phyloP scores from a whole-genome alignment of 1,140 invertebrate genomes.

The Chironomus tepperi region DNA sequence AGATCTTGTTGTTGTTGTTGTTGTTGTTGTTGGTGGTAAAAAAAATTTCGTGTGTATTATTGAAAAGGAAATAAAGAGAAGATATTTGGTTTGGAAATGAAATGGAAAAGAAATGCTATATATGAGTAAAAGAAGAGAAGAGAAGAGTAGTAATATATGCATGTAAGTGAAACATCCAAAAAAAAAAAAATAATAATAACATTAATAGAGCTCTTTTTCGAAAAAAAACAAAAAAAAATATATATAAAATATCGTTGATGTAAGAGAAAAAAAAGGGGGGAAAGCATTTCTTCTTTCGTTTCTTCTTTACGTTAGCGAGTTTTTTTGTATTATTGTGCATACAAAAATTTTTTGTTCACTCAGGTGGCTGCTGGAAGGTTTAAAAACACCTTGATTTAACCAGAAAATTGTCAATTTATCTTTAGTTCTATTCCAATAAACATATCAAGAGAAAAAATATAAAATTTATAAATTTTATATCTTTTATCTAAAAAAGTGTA shows the following conservation, averaged over 20 bases:
- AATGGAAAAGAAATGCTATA: neutral
- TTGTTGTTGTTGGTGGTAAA: neutral
- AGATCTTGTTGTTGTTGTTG: neutral
- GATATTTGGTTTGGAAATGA: neutral
- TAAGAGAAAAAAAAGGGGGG: neutral
- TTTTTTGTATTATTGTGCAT: constrained; percentile 18
- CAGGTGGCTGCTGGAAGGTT: constrained; percentile 17
- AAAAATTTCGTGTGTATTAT: neutral
- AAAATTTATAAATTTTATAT: constrained; percentile 23
- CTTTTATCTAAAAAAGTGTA: constrained; percentile 22
- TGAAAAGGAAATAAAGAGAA: constrained; percentile 8
- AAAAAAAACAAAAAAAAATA: neutral
- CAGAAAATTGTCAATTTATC: constrained; percentile 22
- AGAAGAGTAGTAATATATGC: constrained; percentile 12
- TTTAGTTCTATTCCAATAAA: constrained; percentile 23
- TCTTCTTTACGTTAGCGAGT: neutral
- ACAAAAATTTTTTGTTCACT: neutral
- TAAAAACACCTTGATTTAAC: constrained; percentile 21
- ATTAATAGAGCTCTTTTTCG: constrained; percentile 1
- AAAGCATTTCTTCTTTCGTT: constrained; percentile 11
- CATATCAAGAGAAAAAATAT: constrained; percentile 13
- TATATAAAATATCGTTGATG: constrained; percentile 2
- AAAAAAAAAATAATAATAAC: constrained; percentile 22
- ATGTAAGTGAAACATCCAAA: constrained; percentile 16
- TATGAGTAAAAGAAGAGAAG: neutral